Base-by-base conservation (phyloP, 2,113 vertebrate genomes). In the Rhabdornis inornatus region DNA sequence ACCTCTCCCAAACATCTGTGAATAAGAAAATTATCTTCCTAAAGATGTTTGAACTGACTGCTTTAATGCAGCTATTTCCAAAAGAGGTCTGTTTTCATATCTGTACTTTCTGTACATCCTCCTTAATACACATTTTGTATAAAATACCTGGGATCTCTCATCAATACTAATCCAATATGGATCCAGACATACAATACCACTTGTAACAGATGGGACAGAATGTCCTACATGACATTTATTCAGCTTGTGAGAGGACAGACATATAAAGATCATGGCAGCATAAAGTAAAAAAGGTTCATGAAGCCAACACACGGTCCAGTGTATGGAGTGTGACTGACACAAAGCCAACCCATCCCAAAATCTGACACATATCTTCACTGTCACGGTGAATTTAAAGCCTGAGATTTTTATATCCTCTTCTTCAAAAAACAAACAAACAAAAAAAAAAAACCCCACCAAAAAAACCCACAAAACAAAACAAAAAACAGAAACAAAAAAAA, bases 171-270 rank as follows among this genome's bases (percentile, higher is more conserved):
- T 44, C 59, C 60, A 16, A 8, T 37, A 69, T 11, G 72, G 86
- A 94, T 39, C 52, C 72, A 87, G 86, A 65, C 50, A 92, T 50
- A 79, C 57, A 83, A 40, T 0, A 78, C 69, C 65, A 50, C 42
- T 65, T 92, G 90, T 90, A 88, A 80, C 84, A 93, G 88, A 89
- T 17, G 74, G 75, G 37, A 89, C 78, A 88, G 87, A 79, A 95
- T 90, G 79, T 85, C 57, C 79, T 64, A 66, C 20, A 85, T 82
- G 82, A 79, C 66, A 90, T 88, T 87, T 76, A 85, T 90, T 85
- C 88, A 86, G 70, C 66, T 25, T 57, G 37, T 61, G 88, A 90
- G 45, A 92, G 82, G 78, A 87, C 87, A 93, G 88, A 85, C 37
- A 25, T 44, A 37, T 85, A 71, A 93, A 93, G 92, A 83, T 86